Conservation (phyloP, 2,113 vertebrate species). For the Tylochromis polylepis region DNA sequence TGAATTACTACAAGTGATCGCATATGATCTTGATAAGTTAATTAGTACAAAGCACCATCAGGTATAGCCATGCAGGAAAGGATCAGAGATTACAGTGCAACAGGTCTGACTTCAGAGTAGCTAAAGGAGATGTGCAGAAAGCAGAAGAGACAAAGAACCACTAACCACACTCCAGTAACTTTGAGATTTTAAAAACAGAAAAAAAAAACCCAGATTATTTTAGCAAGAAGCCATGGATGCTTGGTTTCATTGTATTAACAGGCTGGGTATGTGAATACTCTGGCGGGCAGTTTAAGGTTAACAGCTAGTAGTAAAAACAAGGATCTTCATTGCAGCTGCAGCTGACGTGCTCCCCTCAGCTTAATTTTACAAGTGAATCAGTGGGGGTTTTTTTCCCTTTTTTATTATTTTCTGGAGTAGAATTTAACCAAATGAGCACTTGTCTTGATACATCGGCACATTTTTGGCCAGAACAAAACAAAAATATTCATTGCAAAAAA, state of each 20-base stretch:
- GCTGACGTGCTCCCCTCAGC: background rate
- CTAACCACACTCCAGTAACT: constrained; percentile 1
- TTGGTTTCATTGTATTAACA: constrained; percentile 37
- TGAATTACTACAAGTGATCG: constrained; percentile 43
- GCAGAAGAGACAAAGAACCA: background rate
- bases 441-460: background rate
- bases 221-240: background rate
- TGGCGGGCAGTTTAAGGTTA: constrained; percentile 29
- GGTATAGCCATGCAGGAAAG: background rate
- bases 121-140: background rate
- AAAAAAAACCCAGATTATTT: constrained; percentile 12
- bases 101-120: constrained; percentile 1
- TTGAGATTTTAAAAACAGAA: constrained; percentile 23
- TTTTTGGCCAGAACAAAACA: background rate
- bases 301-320: constrained; percentile 30
- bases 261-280: constrained; percentile 8
- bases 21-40: constrained; percentile 26
- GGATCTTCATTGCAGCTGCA: constrained; percentile 26
- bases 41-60: background rate
- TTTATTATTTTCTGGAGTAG: background rate
- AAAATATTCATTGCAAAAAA: background rate
- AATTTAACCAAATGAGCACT: background rate
- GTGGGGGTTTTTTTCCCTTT: background rate
- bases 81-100: background rate
- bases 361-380: constrained; percentile 7